Conservation (phyloP, 2,113 vertebrate genomes). For the Xiphophorus hellerii region DNA sequence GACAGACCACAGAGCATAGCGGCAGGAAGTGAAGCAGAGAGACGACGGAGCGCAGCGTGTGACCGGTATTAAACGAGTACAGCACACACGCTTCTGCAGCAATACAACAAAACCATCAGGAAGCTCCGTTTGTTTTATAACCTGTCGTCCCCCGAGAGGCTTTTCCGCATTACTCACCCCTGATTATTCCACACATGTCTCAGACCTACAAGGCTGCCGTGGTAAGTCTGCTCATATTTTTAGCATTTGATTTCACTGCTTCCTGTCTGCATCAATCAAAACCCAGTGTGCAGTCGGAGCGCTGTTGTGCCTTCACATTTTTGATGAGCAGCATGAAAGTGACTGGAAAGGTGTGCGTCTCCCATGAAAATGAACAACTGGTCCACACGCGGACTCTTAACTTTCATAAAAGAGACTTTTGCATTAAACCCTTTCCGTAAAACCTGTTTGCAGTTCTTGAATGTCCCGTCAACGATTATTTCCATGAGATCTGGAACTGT, state of each 20-base stretch:
- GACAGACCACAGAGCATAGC: slow-evolving; percentile 50
- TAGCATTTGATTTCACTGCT: slow-evolving; percentile 4
- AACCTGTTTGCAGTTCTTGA: not conserved
- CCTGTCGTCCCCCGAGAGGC: slow-evolving; percentile 37
- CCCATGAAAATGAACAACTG: not conserved
- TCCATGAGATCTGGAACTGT: not conserved
- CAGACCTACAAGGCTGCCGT: not conserved
- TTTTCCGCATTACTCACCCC: slow-evolving; percentile 34
- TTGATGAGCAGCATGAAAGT: not conserved
- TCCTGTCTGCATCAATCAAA: not conserved
- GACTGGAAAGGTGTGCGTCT: not conserved
- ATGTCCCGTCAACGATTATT: not conserved
- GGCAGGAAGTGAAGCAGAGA: slow-evolving; percentile 68
- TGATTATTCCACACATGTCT: slow-evolving; percentile 32
- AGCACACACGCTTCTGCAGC: slow-evolving; percentile 40
- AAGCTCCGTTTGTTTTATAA: slow-evolving; percentile 53
- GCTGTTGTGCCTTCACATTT: not conserved
- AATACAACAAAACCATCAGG: slow-evolving; percentile 36
- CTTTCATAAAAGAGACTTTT: not conserved
- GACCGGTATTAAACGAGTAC: slow-evolving; percentile 59
- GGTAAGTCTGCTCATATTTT: slow-evolving; percentile 2
- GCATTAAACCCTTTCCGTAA: not conserved
- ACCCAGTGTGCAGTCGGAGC: not conserved
- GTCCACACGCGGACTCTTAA: not conserved
- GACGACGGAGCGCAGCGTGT: slow-evolving; percentile 63